Evolutionary conservation across 1,140 invertebrate genomes (phyloP).

Genomic region (Magallana gigas): DNA sequence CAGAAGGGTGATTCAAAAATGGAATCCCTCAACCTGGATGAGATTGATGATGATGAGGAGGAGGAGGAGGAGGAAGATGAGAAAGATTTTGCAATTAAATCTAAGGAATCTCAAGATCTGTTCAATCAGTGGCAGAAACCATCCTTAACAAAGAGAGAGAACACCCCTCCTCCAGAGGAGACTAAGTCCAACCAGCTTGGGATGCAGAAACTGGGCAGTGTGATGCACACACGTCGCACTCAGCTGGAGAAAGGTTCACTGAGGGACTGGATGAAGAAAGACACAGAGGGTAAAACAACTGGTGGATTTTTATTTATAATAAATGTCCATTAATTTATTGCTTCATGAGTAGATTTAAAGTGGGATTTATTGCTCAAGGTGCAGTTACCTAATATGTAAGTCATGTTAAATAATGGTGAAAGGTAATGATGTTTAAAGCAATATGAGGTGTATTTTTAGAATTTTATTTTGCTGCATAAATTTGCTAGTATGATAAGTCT

Average conservation of each 20-base stretch:
- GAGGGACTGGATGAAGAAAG: neutral
- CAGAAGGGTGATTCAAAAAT: neutral
- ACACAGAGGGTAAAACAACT: neutral
- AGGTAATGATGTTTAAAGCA: no score
- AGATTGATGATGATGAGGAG: neutral
- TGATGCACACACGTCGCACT: neutral
- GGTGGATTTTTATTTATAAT: no score
- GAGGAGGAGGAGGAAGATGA: neutral
- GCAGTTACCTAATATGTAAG: no score
- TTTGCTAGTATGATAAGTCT: no score
- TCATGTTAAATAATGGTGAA: no score
- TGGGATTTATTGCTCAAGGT: no score
- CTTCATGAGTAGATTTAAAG: no score
- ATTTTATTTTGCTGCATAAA: no score
- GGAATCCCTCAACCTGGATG: neutral
- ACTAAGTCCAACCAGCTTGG: neutral
- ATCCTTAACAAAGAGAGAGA: neutral
- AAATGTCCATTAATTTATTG: no score
- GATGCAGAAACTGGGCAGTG: slow-evolving; percentile 25
- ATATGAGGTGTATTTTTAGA: no score
- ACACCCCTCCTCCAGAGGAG: neutral
- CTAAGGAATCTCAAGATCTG: neutral
- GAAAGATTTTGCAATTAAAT: neutral
- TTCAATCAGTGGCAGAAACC: slow-evolving; percentile 20
- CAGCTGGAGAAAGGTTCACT: neutral